These are phyloP conservation scores for Oxygymnocypris stewartii DNA, from an alignment of 2,113 vertebrate species.

Conservation along the genomic window DNA sequence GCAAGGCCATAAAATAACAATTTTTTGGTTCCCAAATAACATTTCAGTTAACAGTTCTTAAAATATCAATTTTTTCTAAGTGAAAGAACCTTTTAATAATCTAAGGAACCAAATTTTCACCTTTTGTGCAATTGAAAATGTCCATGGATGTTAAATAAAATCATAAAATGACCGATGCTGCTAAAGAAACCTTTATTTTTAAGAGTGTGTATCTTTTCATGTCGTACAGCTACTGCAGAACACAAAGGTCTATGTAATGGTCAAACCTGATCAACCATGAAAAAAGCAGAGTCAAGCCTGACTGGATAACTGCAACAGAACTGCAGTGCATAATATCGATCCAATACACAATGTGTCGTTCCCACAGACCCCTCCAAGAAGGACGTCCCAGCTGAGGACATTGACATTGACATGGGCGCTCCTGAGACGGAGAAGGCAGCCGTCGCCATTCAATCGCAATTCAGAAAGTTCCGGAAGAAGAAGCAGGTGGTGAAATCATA, in stretches of 20 bases:
- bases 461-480: constrained; percentile 99
- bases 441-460: constrained; percentile 96
- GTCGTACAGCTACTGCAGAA: neutral
- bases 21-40: no score
- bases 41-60: no score
- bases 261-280: neutral
- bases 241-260: neutral
- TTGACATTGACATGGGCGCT: constrained; percentile 94
- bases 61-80: no score
- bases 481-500: constrained; percentile 89
- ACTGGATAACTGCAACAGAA: neutral
- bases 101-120: neutral
- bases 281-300: neutral
- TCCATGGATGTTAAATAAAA: neutral
- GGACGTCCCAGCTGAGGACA: constrained; percentile 82
- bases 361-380: constrained; percentile 89
- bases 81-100: neutral
- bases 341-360: neutral
- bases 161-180: neutral
- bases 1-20: no score
- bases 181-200: neutral
- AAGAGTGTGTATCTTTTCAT: neutral
- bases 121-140: neutral
- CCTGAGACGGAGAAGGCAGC: constrained; percentile 94
- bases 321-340: neutral